A percentile compares a stretch with the other conserved stretches of the same genome.
phyloP scores from a whole-genome alignment of 2,888 invertebrate genomes.

The Lithophane semibrunnea region DNA sequence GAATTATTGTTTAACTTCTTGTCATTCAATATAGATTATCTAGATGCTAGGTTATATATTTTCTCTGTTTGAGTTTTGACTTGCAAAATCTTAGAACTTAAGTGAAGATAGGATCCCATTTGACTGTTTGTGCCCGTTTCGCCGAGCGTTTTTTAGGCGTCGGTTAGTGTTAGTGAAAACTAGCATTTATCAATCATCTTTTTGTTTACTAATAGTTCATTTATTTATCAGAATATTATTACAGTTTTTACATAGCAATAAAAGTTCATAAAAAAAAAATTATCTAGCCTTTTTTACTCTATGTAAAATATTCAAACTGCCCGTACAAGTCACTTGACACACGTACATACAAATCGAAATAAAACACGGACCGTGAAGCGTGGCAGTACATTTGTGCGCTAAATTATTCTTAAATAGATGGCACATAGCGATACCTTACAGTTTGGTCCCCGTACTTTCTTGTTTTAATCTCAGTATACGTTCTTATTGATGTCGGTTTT shows the following conservation, averaged over 20 bases:
- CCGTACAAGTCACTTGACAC: conserved; percentile 33
- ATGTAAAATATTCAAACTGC: conserved; percentile 44
- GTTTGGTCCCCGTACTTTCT: conserved; percentile 85
- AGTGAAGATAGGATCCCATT: neutral
- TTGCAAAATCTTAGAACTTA: neutral
- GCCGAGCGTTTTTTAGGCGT: neutral
- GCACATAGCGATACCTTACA: conserved; percentile 77
- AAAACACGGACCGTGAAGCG: conserved; percentile 52
- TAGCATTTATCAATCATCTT: neutral
- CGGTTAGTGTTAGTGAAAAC: neutral
- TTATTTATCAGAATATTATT: neutral
- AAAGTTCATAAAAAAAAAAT: neutral
- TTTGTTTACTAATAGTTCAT: neutral
- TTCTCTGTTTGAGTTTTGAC: neutral
- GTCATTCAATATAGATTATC: neutral
- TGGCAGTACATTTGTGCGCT: conserved; percentile 61
- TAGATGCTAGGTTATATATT: neutral
- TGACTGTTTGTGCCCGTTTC: no score
- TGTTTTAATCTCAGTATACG: conserved; percentile 63
- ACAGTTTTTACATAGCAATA: neutral
- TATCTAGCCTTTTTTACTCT: conserved; percentile 6
- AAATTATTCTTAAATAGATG: conserved; percentile 78
- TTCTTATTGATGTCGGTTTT: conserved; percentile 15
- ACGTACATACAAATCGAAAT: conserved; percentile 39
- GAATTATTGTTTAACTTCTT: neutral